Conservation (phyloP, 2,113 vertebrate genomes). For the Oostethus manadensis region DNA sequence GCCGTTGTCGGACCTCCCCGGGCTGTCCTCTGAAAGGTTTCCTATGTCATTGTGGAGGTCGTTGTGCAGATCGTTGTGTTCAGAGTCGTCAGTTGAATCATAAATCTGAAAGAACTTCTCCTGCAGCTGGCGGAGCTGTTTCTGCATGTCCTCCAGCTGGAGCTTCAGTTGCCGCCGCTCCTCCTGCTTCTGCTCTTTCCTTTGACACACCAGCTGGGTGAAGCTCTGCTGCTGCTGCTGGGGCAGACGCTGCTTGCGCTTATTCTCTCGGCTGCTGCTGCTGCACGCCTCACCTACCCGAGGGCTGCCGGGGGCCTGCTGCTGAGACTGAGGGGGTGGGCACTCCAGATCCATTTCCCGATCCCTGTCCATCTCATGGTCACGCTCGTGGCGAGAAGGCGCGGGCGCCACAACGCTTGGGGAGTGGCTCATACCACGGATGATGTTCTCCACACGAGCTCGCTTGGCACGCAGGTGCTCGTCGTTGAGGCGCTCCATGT, state of each 20-base stretch:
- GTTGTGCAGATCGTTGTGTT: constrained; percentile 82
- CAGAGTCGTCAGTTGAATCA: constrained; percentile 96
- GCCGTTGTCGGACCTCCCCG: constrained; percentile 79
- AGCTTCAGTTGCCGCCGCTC: constrained; percentile 97
- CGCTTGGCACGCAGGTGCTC: constrained; percentile 98
- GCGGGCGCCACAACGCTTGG: constrained; percentile 81
- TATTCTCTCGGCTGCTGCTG: constrained; percentile 93
- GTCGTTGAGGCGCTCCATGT: constrained; percentile 92
- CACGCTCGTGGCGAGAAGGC: constrained; percentile 82
- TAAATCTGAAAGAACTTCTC: constrained; percentile 99
- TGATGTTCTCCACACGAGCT: constrained; percentile 98
- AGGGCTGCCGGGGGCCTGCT: constrained; percentile 81
- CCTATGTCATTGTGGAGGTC: constrained; percentile 84
- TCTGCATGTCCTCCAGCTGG: constrained; percentile 99
- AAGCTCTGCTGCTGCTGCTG: constrained; percentile 98
- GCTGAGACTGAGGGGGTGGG: constrained; percentile 70
- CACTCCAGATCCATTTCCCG: constrained; percentile 61
- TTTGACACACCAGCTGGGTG: constrained; percentile 94
- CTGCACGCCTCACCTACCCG: constrained; percentile 70
- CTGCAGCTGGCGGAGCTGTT: constrained; percentile 98
- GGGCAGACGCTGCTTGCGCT: constrained; percentile 97
- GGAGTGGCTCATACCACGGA: constrained; percentile 98
- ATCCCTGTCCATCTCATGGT: constrained; percentile 81
- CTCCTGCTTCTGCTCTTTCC: constrained; percentile 94
- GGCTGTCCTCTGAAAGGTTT: constrained; percentile 95